A percentile compares a stretch with the other conserved stretches of the same genome.
These are phyloP conservation scores for Bubo blakistoni DNA, from an alignment of 2,113 vertebrate genomes.

Conservation along the genomic window DNA sequence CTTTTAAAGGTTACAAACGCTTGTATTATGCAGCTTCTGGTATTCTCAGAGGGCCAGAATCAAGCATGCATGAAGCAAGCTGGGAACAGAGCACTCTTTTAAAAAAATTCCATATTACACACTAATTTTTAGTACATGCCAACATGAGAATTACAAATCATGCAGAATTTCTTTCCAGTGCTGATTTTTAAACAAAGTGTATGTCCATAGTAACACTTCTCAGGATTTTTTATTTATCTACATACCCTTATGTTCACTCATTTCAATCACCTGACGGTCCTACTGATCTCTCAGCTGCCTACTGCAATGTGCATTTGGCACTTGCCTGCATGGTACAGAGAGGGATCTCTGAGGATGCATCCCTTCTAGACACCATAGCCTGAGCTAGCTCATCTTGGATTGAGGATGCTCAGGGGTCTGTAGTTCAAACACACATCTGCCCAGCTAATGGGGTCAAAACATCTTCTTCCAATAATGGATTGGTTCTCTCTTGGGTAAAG, in stretches of 20 bases:
- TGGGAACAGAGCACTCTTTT: not conserved
- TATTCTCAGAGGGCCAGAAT: not conserved
- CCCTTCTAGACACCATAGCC: not conserved
- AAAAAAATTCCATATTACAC: not conserved
- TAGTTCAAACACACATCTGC: constrained; percentile 50
- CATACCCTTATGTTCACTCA: not conserved
- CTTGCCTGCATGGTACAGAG: not conserved
- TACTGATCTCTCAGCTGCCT: not conserved
- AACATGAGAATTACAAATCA: not conserved
- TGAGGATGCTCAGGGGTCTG: constrained; percentile 2
- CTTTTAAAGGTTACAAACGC: not conserved
- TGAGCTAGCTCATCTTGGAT: not conserved
- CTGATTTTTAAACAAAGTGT: not conserved
- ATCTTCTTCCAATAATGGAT: constrained; percentile 55
- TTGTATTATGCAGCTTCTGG: not conserved
- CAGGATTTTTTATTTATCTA: not conserved
- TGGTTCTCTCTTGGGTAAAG: constrained; percentile 34
- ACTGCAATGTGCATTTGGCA: not conserved
- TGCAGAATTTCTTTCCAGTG: not conserved
- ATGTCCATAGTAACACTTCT: not conserved
- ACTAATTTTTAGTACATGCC: not conserved
- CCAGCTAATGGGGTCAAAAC: constrained; percentile 63
- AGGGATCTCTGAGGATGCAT: not conserved
- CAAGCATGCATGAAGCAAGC: not conserved
- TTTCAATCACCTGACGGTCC: not conserved